Percentiles rank a stretch among this genome's conserved stretches.
Conservation (phyloP, 2,113 vertebrate species). For the Podocnemis expansa region DNA sequence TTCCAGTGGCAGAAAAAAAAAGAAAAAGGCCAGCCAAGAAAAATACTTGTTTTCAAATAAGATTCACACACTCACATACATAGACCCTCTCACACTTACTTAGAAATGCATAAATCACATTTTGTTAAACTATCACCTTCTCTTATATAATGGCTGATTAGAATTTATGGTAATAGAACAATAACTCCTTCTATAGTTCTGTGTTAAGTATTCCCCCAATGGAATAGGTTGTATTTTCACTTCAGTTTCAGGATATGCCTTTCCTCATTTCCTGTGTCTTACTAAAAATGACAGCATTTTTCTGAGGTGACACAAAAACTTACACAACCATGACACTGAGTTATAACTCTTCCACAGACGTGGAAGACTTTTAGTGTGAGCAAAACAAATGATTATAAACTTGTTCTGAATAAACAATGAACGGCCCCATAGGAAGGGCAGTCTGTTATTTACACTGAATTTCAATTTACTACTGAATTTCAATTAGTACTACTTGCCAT, state of each 20-base stretch:
- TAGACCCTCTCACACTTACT: not conserved
- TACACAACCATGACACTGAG: not conserved
- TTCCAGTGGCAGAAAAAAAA: not conserved
- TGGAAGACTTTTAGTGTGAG: not conserved
- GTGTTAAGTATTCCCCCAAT: not conserved
- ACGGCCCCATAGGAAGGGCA: constrained; percentile 8
- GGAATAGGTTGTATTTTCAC: constrained; percentile 36
- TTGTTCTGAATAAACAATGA: constrained; percentile 23
- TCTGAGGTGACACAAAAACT: constrained; percentile 17
- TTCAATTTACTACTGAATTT: not conserved
- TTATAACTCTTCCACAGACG: constrained; percentile 20
- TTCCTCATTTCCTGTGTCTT: constrained; percentile 16
- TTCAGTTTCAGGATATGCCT: constrained; percentile 24
- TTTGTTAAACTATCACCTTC: not conserved
- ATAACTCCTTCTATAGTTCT: not conserved
- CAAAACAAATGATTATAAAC: not conserved
- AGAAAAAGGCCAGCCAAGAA: not conserved
- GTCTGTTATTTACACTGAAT: constrained; percentile 40
- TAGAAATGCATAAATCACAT: not conserved
- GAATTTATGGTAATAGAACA: constrained; percentile 11
- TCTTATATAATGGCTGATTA: not conserved
- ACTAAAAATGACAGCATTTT: constrained; percentile 28
- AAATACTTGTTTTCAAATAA: not conserved
- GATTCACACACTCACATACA: not conserved
- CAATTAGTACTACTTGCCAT: not conserved